Evolutionary conservation across 2,797 vertebrate species (phyloP).

Genomic region (Pempheris klunzingeri): DNA sequence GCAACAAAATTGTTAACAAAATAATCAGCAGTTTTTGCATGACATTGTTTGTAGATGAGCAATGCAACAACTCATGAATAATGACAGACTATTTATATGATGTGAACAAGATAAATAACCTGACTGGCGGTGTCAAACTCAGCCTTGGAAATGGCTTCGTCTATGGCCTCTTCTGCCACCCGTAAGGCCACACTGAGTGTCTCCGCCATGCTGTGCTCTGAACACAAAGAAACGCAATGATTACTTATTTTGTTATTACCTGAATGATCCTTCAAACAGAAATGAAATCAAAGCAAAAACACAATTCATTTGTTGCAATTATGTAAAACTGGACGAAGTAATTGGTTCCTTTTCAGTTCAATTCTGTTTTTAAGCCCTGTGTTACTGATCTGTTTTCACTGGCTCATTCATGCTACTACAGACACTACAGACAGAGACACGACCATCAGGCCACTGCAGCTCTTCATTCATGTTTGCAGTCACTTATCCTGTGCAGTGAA

Average conservation of each 20-base stretch:
- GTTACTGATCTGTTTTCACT: conserved; percentile 11
- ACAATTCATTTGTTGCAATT: not conserved
- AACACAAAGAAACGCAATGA: conserved; percentile 33
- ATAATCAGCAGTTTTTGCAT: not conserved
- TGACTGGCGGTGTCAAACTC: conserved; percentile 89
- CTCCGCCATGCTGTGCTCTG: conserved; percentile 96
- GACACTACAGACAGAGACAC: not conserved
- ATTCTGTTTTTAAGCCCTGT: not conserved
- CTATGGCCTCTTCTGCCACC: conserved; percentile 96
- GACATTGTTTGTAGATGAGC: not conserved
- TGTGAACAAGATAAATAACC: conserved; percentile 80
- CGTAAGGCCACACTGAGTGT: conserved; percentile 92
- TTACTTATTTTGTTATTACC: not conserved
- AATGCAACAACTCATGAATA: not conserved
- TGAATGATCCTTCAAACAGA: not conserved
- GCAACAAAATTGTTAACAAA: not conserved
- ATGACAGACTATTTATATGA: not conserved
- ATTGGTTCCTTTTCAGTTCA: not conserved
- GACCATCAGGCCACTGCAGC: conserved; percentile 11
- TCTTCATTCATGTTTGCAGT: conserved; percentile 46
- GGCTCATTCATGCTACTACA: not conserved
- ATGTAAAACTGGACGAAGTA: not conserved
- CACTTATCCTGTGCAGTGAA: conserved; percentile 51
- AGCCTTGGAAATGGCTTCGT: conserved; percentile 95
- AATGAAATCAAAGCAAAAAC: conserved; percentile 8